Evolutionary conservation across 1,140 invertebrate species (phyloP).

Genomic region (Procambarus clarkii): DNA sequence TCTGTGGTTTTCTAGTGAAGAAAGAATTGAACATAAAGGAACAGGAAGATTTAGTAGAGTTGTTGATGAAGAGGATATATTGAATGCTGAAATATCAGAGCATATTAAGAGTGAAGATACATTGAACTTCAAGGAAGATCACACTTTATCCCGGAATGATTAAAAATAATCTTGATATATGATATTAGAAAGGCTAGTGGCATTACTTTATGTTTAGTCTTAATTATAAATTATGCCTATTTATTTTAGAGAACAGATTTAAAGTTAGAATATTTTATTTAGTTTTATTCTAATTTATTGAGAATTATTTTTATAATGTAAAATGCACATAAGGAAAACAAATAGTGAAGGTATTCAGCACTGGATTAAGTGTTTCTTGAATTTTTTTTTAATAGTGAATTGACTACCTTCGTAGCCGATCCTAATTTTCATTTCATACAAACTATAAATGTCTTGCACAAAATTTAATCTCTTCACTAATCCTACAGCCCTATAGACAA

Average conservation of each 20-base stretch:
- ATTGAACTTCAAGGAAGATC: not conserved
- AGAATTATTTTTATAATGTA: not conserved
- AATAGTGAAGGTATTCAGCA: too few species aligned
- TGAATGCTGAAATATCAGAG: not conserved
- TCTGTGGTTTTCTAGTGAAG: conserved; percentile 33
- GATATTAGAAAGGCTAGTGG: not conserved
- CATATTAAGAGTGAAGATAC: not conserved
- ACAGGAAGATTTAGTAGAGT: conserved; percentile 10
- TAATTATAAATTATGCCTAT: not conserved
- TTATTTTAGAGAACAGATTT: not conserved
- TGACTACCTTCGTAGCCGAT: too few species aligned
- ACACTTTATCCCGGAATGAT: not conserved
- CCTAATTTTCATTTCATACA: too few species aligned
- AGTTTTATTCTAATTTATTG: not conserved
- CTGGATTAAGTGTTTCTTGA: too few species aligned
- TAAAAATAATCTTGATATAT: not conserved
- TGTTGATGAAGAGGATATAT: not conserved
- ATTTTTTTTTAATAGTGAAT: too few species aligned
- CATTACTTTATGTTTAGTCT: not conserved
- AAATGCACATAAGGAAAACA: not conserved
- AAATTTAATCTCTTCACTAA: too few species aligned
- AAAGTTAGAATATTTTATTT: not conserved
- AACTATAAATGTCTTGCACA: too few species aligned
- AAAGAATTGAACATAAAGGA: conserved; percentile 7
- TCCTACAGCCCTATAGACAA: too few species aligned